phyloP scores from a whole-genome alignment of 2,113 vertebrate genomes.

The Ammodytes dubius region DNA sequence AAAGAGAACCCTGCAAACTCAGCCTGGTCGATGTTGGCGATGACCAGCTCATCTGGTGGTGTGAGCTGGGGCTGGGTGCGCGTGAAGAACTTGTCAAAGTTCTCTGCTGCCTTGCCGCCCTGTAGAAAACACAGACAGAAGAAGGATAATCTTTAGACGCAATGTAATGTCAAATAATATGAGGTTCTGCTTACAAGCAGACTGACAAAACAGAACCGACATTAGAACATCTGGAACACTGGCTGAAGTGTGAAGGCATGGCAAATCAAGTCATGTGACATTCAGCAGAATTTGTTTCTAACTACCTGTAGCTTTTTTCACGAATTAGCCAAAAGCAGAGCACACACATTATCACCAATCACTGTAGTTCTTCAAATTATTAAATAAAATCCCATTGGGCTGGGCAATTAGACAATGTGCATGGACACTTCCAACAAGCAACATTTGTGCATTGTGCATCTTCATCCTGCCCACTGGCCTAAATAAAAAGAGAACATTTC shows the following conservation, averaged over 20 bases:
- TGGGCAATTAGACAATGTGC: conserved; percentile 6
- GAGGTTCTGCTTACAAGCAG: conserved; percentile 6
- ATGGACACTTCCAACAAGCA: conserved; percentile 8
- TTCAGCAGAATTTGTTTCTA: conserved; percentile 14
- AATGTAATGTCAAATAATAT: neutral
- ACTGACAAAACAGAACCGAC: neutral
- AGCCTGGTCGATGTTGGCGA: conserved; percentile 96
- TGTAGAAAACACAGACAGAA: conserved; percentile 70
- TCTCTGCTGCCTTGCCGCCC: conserved; percentile 96
- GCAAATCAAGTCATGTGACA: conserved; percentile 22
- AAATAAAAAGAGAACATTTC: conserved; percentile 20
- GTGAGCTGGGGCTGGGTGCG: conserved; percentile 95
- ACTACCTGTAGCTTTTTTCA: conserved; percentile 23
- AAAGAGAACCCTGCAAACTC: conserved; percentile 98
- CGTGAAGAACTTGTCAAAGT: conserved; percentile 99
- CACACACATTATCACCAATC: conserved; percentile 4
- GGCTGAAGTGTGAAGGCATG: neutral
- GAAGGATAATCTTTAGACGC: neutral
- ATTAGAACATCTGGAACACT: neutral
- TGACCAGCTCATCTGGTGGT: conserved; percentile 96
- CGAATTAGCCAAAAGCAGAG: conserved; percentile 28
- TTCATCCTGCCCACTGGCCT: neutral
- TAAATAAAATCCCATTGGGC: neutral
- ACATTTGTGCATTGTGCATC: neutral
- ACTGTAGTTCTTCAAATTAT: neutral